Evolutionary conservation across 2,888 invertebrate genomes (phyloP), one percentile per base, ranked within the genome.

Genomic region (Synergus gifuensis): DNA sequence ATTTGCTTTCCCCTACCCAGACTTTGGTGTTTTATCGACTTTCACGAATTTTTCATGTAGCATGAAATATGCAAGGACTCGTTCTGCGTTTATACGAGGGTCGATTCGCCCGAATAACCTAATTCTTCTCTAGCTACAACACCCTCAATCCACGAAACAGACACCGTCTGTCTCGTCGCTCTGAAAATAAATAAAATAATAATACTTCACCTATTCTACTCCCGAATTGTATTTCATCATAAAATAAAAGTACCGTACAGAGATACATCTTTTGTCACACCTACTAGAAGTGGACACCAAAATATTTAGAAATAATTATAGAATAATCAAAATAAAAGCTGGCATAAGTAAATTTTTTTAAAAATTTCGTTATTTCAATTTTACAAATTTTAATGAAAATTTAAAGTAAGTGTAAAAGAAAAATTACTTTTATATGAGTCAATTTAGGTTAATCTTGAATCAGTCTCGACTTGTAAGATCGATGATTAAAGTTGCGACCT

Each of bases 91-190:
- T 28, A 28, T 78, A 79, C 83, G 79, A 78, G 81, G 83, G 81
- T 84, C 83, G 79, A 83, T 67, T 63, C 76, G 63, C 28, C 84
- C 84, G 78, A 83, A 81, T 82, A 85, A 84, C 84, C 84, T 79
- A 85, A 85, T 85, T 85, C 78, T 79, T 63, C 46, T 16, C 28
- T 46, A 18, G 14, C 22, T 46, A 73, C 14, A 16, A 14, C 44
- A 46, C 18, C 49, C 69, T 36, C 46, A 69, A 69, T 73, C 28
- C 42, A n/a, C 46, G 16, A 18, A 9, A 11, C 69, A 73, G 49
- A 54, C 54, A 73, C 16, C 49, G 69, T 73, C 69, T 73, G 28
- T 16, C 69, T 28, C 4, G 4, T 22, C 60, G 60, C 60, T 60
- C 22, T 4, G 12, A 18, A 60, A 60, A 60, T 11, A 22, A 22